Evolutionary conservation across 2,888 invertebrate genomes (phyloP), one percentile per base, ranked within the genome.

Genomic region (Papilio demoleus): DNA sequence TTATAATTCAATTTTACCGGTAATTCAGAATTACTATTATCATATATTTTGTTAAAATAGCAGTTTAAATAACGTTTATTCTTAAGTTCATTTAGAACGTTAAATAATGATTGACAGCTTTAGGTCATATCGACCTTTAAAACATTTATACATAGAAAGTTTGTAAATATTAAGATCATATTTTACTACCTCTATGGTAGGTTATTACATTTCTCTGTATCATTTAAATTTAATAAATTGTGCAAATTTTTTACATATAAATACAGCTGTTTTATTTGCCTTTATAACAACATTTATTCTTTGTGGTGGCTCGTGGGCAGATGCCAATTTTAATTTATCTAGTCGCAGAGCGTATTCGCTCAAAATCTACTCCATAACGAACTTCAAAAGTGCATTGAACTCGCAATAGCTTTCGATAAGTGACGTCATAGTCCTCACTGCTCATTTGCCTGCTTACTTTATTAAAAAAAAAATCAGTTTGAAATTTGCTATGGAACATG

Each of bases 141-240:
- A 17, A 27, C 14, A 27, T 62, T 1, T 31, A 31, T 78, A 76
- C 66, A 67, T 77, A 76, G 73, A 70, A 74, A 77, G 76, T 78
- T 79, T 85, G 85, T 86, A 86, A 84, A 85, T 86, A 86, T 80
- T 83, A 81, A 74, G 71, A 82, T 79, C 73, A 77, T 82, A 80
- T 81, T 84, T 85, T 81, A 80, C 73, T 79, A 81, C 79, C 77
- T 76, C 71, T 68, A 70, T 70, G 71, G 75, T 74, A 73, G 65
- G 62, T 70, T 69, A 76, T 76, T 76, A 65, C 76, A 74, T 79
- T 84, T 80, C 75, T 80, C 82, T 80, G 77, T 82, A 82, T 81
- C 76, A 74, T 82, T 80, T 78, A 77, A 81, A 82, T 70, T 59
- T 71, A 72, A 77, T 83, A 81, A 83, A 83, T 78, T 84, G 84